Conservation (phyloP, 53 echinoderm and acorn worm species). For the Actinopyga echinites region DNA sequence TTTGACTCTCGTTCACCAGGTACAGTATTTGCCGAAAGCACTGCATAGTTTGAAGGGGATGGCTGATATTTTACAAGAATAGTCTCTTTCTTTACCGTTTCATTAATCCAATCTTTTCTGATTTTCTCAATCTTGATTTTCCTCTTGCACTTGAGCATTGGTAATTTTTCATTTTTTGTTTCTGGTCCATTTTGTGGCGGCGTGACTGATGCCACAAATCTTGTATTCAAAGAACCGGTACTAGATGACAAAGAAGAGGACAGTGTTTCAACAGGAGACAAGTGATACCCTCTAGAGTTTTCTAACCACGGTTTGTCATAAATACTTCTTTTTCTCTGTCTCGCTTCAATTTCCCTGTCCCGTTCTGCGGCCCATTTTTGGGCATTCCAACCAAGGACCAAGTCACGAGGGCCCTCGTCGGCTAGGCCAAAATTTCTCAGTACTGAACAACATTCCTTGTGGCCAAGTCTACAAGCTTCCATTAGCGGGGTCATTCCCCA, state of each 20-base stretch:
- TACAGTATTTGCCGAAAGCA: not conserved
- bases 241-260: not conserved
- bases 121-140: constrained; percentile 23
- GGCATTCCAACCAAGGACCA: constrained; percentile 63
- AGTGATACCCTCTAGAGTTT: not conserved
- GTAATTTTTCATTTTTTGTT: not conserved
- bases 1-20: constrained; percentile 27
- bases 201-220: not conserved
- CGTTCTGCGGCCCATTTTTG: constrained; percentile 68
- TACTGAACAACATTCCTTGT: constrained; percentile 53
- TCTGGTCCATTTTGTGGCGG: too few species aligned
- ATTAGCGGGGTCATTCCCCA: constrained; percentile 85
- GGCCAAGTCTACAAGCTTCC: constrained; percentile 79
- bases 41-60: constrained; percentile 35
- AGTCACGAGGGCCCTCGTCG: constrained; percentile 55
- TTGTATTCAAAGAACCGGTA: not conserved
- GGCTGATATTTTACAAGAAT: constrained; percentile 56
- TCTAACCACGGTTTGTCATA: constrained; percentile 85
- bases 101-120: constrained; percentile 10
- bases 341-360: constrained; percentile 40
- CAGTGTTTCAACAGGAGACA: not conserved
- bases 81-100: constrained; percentile 11
- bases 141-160: constrained; percentile 21
- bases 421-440: constrained; percentile 64
- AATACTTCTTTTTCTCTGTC: constrained; percentile 38